Evolutionary conservation across 1,140 invertebrate species (phyloP), one percentile per base, ranked within the genome.

Genomic region (Drosophila trapezifrons): DNA sequence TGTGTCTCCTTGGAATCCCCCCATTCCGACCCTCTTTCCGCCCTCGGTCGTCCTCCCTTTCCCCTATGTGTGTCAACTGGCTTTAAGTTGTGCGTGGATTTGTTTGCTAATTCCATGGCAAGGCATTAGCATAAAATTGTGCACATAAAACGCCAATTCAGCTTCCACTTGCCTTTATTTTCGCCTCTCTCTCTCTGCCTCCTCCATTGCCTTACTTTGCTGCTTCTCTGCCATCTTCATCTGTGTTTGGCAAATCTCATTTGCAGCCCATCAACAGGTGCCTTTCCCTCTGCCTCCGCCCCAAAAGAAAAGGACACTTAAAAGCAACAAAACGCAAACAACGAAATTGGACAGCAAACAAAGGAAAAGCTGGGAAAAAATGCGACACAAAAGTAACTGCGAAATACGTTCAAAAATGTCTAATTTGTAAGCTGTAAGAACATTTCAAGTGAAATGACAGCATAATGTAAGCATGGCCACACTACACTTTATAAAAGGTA

Each of bases 221-320:
- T 32, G 40, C 29, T 42, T 45, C 64, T 38, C 37, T 5, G 55
- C 25, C 65, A 65, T 66, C 27, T 22, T 47, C 54, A 45, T 57
- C 62, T 58, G 32, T 57, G 67, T 57, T 71, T 57, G 67, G 29
- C 58, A 45, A 43, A 62, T 73, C 70, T 83, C 79, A 75, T 81
- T 77, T 78, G 57, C 70, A 82, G 80, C 79, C 64, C 80, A 70
- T 83, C 75, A 83, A 85, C 81, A 86, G 82, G 81, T 86, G 78
- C 69, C 67, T 40, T 25, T 18, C 2, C 37, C 18, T 13, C 27
- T 4, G 22, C 22, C 55, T 2, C 5, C 1, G 42, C 4, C 9
- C 1, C 13, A 46, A 9, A 40, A 6, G 27, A 18, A 12, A 10
- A 13, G 29, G 1, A 58, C 13, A 47, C 17, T 52, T 52, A 20